phyloP scores from a whole-genome alignment of 2,113 vertebrate genomes.

The Ascaphus truei region DNA sequence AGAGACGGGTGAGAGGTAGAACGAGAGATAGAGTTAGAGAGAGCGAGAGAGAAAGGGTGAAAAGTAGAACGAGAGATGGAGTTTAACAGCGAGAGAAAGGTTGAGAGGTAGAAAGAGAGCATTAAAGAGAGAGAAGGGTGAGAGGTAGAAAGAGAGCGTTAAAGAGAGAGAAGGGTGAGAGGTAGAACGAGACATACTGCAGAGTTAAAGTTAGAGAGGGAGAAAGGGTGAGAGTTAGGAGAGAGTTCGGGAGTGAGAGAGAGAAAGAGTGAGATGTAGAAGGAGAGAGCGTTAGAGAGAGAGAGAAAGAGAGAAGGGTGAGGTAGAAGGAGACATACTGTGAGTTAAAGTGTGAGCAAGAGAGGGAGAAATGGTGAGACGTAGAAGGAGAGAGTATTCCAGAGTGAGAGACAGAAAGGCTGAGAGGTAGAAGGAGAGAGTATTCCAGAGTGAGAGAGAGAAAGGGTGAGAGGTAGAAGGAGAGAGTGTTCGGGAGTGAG shows the following conservation, averaged over 20 bases:
- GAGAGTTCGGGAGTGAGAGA: background rate
- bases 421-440: no score
- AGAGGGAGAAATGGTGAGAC: background rate
- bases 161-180: background rate
- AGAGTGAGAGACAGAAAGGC: background rate
- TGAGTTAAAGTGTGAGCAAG: background rate
- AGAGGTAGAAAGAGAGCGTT: no score
- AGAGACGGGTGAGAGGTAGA: background rate
- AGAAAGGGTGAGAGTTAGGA: background rate
- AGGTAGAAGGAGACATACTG: background rate
- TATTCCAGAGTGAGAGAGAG: no score
- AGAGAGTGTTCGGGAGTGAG: background rate
- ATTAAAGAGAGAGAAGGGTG: no score
- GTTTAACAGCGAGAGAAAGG: no score
- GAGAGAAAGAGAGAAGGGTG: background rate
- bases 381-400: background rate
- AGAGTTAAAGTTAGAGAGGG: no score
- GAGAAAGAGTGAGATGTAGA: background rate
- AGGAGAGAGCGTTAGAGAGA: background rate
- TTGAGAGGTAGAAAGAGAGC: no score
- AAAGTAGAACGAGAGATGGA: no score
- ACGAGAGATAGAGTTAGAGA: background rate
- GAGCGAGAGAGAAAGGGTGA: no score
- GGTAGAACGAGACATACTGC: no score
- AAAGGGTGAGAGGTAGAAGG: no score